phyloP scores from a whole-genome alignment of 2,888 invertebrate species.

The Acanthosepion lycidas region DNA sequence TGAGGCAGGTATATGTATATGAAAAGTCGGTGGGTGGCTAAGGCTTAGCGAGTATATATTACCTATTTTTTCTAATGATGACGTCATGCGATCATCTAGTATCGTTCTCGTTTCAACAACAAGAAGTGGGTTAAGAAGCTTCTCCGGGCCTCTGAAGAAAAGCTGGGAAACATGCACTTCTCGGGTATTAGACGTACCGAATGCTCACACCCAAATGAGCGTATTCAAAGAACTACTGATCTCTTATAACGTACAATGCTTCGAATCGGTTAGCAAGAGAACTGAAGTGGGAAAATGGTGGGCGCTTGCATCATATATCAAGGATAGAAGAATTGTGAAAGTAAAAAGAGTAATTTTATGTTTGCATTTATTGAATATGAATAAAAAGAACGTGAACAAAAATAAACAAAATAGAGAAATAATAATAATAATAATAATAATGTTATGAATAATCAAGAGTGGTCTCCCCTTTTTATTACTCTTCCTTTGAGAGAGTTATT shows the following conservation, averaged over 20 bases:
- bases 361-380: not conserved
- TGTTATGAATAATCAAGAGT: no score
- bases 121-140: slow-evolving; percentile 2
- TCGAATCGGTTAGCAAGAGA: not conserved
- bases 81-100: not conserved
- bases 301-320: not conserved
- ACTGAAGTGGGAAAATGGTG: not conserved
- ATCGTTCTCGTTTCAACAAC: not conserved
- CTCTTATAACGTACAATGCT: not conserved
- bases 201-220: not conserved
- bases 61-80: not conserved
- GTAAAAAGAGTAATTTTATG: not conserved
- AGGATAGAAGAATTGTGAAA: not conserved
- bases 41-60: not conserved
- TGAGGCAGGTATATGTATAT: not conserved
- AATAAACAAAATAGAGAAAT: not conserved
- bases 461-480: no score
- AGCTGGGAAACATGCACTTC: not conserved
- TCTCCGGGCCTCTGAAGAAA: not conserved
- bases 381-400: not conserved
- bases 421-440: not conserved
- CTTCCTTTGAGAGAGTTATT: no score
- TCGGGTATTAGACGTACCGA: not conserved
- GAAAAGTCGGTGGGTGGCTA: not conserved
- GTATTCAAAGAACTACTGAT: not conserved